Base-by-base conservation (phyloP, 2,113 vertebrate species). In the Hyaena hyaena region DNA sequence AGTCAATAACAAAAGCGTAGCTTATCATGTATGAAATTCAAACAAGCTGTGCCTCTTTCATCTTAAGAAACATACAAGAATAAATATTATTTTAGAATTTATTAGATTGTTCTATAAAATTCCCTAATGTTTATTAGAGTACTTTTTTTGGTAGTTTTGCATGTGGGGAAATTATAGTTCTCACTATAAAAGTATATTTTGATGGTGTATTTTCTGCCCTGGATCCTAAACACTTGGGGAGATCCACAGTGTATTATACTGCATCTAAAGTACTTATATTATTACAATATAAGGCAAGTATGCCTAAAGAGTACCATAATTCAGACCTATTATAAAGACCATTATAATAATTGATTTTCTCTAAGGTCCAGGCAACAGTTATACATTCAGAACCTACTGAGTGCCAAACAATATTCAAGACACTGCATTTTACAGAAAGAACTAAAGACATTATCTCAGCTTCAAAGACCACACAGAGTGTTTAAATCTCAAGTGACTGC, bases 281-380 rank as follows among this genome's bases (percentile, higher is more conserved):
- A 84, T 88, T 73, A 53, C 4, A 92, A 15, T n/a, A 96, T n/a
- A 66, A 90, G 21, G 45, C 19, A 31, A 35, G 12, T 63, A 53
- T 76, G 63, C 26, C 61, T 93, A 48, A 87, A 76, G 66, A 79
- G 28, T 35, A 89, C 10, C 5, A 58, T 43, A 53, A 92, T 35
- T 90, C n/a, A 94, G 73, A 81, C 14, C 12, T 69, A 88, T 63
- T 92, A 69, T 15, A 92, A 76, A 73, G 48, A 94, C 61, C 86
- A 82, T 84, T 21, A 79, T 74, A 93, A 28, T 74, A 88, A 93
- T 19, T 92, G 88, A 92, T 91, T 97, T 87, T 85, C 50, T 95
- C 61, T 50, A 63, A 50, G 77, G 58, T 73, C 31, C 28, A 76
- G 43, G 53, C 45, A 94, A 63, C 12, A 93, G 53, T 43, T 68